Conservation (phyloP, 2,888 invertebrate species). For the Tenthredo amoena region DNA sequence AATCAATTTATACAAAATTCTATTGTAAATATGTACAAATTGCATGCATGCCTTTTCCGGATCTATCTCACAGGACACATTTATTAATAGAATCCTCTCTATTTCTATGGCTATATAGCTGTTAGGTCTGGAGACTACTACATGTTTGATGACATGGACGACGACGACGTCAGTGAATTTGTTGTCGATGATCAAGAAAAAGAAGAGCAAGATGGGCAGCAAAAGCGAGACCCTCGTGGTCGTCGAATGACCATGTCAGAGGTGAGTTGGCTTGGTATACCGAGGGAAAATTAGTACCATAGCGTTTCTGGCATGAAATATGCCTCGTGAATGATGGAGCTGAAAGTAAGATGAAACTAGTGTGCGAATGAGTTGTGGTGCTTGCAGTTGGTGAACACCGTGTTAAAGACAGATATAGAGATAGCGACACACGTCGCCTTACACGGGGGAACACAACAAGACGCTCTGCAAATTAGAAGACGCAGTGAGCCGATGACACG, state of each 20-base stretch:
- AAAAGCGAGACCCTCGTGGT: constrained; percentile 70
- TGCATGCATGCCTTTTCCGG: background rate
- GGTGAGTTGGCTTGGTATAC: constrained; percentile 59
- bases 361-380: constrained; percentile 58
- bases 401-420: constrained; percentile 88
- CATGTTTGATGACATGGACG: constrained; percentile 98
- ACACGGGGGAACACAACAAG: constrained; percentile 75
- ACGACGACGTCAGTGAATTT: constrained; percentile 84
- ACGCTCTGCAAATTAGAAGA: constrained; percentile 75
- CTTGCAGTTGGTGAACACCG: constrained; percentile 87
- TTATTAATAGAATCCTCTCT: constrained; percentile 38
- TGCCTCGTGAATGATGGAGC: constrained; percentile 10
- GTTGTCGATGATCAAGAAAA: constrained; percentile 82
- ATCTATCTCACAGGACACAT: constrained; percentile 11
- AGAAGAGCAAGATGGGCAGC: constrained; percentile 79
- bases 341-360: constrained; percentile 52
- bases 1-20: constrained; percentile 53
- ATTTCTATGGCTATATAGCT: constrained; percentile 81
- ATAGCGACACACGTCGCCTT: constrained; percentile 80
- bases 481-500: constrained; percentile 75
- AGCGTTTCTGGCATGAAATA: background rate
- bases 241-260: constrained; percentile 79
- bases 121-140: constrained; percentile 99
- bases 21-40: constrained; percentile 44
- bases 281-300: constrained; percentile 67